Evolutionary conservation across 2,113 vertebrate species (phyloP).

Genomic region (Osmerus mordax): DNA sequence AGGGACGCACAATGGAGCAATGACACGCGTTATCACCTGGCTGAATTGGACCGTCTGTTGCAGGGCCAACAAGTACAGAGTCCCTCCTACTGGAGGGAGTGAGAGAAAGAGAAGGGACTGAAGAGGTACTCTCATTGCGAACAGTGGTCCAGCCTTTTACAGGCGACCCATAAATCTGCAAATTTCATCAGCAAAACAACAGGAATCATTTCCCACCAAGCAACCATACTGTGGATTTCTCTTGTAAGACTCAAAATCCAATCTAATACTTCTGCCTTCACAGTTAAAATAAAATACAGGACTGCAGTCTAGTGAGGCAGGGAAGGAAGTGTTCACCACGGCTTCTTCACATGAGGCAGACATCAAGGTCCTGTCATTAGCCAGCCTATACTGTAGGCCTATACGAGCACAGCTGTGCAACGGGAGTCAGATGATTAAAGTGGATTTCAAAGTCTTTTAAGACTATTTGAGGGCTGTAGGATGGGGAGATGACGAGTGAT

Average conservation of each 20-base stretch:
- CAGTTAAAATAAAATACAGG: no score
- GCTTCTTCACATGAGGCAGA: not conserved
- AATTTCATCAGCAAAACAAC: no score
- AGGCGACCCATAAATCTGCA: no score
- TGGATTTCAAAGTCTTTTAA: constrained; percentile 59
- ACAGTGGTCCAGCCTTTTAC: no score
- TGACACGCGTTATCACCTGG: constrained; percentile 66
- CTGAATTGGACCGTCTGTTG: constrained; percentile 67
- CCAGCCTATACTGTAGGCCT: constrained; percentile 44
- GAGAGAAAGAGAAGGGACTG: not conserved
- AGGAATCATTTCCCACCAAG: no score
- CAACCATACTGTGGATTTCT: no score
- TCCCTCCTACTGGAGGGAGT: not conserved
- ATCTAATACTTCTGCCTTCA: no score
- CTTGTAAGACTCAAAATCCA: no score
- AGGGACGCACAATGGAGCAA: constrained; percentile 58
- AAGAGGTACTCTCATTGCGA: not conserved
- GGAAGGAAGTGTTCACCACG: no score
- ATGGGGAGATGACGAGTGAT: constrained; percentile 57
- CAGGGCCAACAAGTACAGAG: constrained; percentile 36
- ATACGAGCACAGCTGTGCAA: not conserved
- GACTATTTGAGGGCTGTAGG: constrained; percentile 45
- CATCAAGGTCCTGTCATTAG: constrained; percentile 40
- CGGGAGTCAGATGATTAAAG: constrained; percentile 43
- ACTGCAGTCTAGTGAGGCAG: no score